phyloP scores from a whole-genome alignment of 2,113 vertebrate genomes.

The Aphelocoma coerulescens region DNA sequence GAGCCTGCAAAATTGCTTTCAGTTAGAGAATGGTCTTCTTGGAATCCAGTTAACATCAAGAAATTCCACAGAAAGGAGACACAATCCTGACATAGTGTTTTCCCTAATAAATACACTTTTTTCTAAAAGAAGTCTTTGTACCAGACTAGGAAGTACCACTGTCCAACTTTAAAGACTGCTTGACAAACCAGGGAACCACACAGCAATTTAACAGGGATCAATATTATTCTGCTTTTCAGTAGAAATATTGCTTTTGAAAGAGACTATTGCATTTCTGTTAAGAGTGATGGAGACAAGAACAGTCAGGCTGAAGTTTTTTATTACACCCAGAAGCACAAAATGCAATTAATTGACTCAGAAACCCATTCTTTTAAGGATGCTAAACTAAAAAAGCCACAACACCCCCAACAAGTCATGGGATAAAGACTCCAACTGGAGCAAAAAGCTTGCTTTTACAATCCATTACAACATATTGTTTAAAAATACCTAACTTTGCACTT shows the following conservation, averaged over 20 bases:
- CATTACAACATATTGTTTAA: background rate
- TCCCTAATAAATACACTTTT: background rate
- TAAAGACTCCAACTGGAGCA: background rate
- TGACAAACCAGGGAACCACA: background rate
- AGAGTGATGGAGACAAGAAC: background rate
- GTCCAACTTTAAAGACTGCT: background rate
- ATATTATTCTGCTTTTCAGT: background rate
- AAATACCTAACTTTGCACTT: background rate
- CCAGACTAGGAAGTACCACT: background rate
- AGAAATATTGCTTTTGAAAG: background rate
- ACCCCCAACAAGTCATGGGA: background rate
- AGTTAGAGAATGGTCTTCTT: background rate
- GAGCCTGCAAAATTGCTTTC: conserved; percentile 75
- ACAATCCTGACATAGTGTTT: background rate
- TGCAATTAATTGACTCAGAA: background rate
- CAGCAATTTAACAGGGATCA: background rate
- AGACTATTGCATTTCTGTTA: background rate
- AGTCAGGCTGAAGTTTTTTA: background rate
- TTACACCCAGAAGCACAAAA: background rate
- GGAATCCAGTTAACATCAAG: background rate
- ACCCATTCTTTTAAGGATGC: background rate
- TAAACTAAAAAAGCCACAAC: background rate
- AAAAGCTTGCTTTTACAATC: background rate
- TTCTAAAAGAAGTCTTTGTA: background rate
- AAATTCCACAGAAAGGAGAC: background rate